Conservation (phyloP, 2,888 invertebrate genomes). For the Tenodera sinensis region DNA sequence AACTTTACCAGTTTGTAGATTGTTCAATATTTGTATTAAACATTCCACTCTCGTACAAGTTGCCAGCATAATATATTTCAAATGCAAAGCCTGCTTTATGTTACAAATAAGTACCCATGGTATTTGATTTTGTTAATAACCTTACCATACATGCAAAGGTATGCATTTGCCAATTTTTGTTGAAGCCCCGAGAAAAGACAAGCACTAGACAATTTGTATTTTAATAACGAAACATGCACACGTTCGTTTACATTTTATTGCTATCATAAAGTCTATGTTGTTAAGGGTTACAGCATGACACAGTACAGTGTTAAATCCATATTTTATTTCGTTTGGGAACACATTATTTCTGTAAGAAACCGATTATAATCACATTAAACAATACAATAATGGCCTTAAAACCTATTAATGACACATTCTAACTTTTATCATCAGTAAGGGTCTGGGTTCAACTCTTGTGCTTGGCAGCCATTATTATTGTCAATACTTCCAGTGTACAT, state of each 20-base stretch:
- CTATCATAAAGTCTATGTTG: neutral
- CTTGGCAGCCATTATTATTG: slow-evolving; percentile 31
- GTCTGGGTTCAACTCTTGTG: slow-evolving; percentile 34
- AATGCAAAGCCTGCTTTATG: too few species aligned
- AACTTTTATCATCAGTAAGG: slow-evolving; percentile 9
- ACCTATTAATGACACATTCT: neutral
- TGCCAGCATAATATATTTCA: too few species aligned
- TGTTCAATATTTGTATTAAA: too few species aligned
- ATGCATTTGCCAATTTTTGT: too few species aligned
- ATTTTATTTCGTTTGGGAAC: neutral
- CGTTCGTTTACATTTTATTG: neutral
- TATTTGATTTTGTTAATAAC: too few species aligned
- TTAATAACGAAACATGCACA: neutral
- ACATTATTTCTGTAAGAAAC: neutral
- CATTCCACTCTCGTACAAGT: too few species aligned
- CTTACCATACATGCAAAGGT: too few species aligned
- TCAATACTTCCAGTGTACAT: slow-evolving; percentile 11
- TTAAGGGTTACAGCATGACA: neutral
- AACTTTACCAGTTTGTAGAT: too few species aligned
- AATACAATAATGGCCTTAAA: neutral
- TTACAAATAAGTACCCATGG: too few species aligned
- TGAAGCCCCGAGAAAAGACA: neutral
- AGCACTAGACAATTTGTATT: neutral
- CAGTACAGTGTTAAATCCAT: neutral
- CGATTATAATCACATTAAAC: neutral